Percentiles rank a stretch among this genome's conserved stretches.
Conservation (phyloP, 2,113 vertebrate genomes). For the Hucho hucho region DNA sequence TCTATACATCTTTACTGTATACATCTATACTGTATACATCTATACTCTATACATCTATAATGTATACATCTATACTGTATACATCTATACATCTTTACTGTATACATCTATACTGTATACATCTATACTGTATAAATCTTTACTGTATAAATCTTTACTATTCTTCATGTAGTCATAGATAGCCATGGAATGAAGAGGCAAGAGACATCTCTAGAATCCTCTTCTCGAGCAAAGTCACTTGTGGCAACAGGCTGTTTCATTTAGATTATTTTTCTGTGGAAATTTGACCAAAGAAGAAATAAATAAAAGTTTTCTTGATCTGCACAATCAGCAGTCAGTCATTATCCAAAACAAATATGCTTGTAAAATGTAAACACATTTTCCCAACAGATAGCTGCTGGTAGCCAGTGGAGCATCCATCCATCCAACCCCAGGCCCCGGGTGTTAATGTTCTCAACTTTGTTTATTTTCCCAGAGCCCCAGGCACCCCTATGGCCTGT, state of each 20-base stretch:
- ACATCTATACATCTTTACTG: too few species aligned
- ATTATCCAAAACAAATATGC: conserved; percentile 32
- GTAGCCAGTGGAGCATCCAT: conserved; percentile 1
- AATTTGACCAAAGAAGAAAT: conserved; percentile 12
- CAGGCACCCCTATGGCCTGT: background rate
- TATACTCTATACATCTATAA: too few species aligned
- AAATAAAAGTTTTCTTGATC: conserved; percentile 24
- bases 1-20: too few species aligned
- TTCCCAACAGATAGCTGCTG: conserved; percentile 25
- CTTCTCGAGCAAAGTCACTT: background rate
- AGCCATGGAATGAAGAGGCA: background rate
- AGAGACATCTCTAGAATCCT: background rate
- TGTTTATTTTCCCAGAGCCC: conserved; percentile 34
- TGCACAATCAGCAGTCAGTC: conserved; percentile 8
- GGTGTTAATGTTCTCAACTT: conserved; percentile 30
- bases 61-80: too few species aligned
- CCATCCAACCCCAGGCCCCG: background rate
- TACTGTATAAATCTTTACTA: background rate
- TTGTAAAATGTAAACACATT: conserved; percentile 28
- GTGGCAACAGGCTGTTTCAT: conserved; percentile 10
- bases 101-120: too few species aligned
- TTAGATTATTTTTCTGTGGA: conserved; percentile 29
- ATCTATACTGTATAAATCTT: too few species aligned
- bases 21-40: too few species aligned
- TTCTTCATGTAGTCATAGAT: background rate